These are phyloP conservation scores for Orientallactaga bullata DNA, from an alignment of 2,113 vertebrate genomes.

Conservation along the genomic window DNA sequence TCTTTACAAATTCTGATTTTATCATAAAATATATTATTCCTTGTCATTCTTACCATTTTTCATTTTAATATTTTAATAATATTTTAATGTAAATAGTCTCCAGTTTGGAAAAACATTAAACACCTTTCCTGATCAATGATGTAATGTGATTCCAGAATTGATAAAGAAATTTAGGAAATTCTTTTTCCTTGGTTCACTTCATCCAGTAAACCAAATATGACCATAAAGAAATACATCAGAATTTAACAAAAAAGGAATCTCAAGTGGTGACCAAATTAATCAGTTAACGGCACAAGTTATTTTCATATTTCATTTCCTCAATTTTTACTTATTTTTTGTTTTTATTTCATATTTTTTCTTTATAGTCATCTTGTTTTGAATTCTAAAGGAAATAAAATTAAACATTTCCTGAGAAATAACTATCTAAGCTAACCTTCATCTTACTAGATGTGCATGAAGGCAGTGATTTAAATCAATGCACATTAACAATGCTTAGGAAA, in stretches of 20 bases:
- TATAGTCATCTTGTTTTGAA: background rate
- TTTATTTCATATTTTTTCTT: constrained; percentile 23
- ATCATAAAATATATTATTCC: background rate
- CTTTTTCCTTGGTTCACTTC: background rate
- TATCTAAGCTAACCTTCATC: background rate
- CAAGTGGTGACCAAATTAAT: background rate
- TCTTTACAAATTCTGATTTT: background rate
- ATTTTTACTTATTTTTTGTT: background rate
- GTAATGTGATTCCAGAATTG: background rate
- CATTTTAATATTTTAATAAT: background rate
- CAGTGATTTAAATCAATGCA: background rate
- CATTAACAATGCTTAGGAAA: background rate
- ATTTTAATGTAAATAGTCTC: background rate
- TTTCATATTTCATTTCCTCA: background rate
- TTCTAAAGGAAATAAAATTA: background rate
- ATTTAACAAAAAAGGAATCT: background rate
- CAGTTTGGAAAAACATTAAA: background rate
- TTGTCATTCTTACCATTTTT: background rate
- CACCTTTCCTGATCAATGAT: background rate
- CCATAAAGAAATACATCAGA: background rate
- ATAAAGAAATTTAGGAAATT: background rate
- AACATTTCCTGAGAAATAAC: background rate
- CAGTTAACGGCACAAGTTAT: background rate
- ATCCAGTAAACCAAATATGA: background rate
- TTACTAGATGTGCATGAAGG: background rate